Percentiles rank a stretch among this genome's conserved stretches.
These are phyloP conservation scores for Peromyscus eremicus DNA, from an alignment of 2,797 vertebrate species.

Conservation along the genomic window DNA sequence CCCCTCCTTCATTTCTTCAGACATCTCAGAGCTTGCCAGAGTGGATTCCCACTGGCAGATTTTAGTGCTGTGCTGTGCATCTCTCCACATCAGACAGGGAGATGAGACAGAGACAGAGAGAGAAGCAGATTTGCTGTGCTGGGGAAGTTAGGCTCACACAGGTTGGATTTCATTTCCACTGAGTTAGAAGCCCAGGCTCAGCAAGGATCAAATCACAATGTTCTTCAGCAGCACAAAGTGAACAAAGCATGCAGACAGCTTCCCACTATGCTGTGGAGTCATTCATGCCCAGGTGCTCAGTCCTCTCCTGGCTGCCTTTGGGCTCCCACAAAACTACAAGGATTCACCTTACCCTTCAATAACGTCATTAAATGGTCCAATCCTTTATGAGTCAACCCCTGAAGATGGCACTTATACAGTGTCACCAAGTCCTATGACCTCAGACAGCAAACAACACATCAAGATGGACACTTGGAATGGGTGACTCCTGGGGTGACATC, in stretches of 20 bases:
- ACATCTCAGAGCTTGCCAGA: slow-evolving; percentile 38
- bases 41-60: slow-evolving; percentile 10
- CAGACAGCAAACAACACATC: neutral
- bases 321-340: slow-evolving; percentile 35
- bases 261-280: slow-evolving; percentile 57
- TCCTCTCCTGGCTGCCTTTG: slow-evolving; percentile 1
- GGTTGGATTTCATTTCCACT: slow-evolving; percentile 68
- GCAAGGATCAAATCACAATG: neutral
- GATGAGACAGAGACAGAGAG: neutral
- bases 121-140: neutral
- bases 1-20: slow-evolving; percentile 39
- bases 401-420: accelerated
- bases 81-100: neutral
- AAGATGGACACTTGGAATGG: neutral
- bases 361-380: neutral
- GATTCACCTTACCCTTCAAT: neutral
- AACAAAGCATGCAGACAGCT: slow-evolving; percentile 66
- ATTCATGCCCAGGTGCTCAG: neutral
- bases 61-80: neutral
- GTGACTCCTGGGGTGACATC: neutral
- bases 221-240: slow-evolving; percentile 70
- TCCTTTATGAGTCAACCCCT: neutral
- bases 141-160: slow-evolving; percentile 48
- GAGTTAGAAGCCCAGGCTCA: slow-evolving; percentile 65
- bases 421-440: neutral